Percentiles rank a stretch among this genome's conserved stretches.
Conservation (phyloP, 2,797 vertebrate species). For the Sebastes matsubarae region DNA sequence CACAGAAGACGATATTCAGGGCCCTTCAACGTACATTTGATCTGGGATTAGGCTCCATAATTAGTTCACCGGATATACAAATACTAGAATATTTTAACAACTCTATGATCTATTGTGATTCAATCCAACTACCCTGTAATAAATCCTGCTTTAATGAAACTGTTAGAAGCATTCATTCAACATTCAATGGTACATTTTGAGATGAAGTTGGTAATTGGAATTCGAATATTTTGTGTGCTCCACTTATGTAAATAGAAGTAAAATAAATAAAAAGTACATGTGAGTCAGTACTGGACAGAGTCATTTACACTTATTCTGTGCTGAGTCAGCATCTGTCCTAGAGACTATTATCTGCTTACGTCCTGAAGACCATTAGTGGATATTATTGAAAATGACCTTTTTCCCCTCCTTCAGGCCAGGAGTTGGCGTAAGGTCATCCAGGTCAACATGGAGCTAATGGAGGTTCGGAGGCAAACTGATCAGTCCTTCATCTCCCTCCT, state of each 20-base stretch:
- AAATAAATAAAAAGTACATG: not conserved
- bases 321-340: not conserved
- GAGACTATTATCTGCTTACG: too few relatives aligned
- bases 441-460: constrained; percentile 92
- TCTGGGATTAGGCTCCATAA: too few relatives aligned
- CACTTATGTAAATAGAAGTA: not conserved
- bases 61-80: too few relatives aligned
- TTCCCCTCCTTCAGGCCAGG: constrained; percentile 82
- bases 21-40: too few relatives aligned
- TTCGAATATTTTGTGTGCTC: not conserved
- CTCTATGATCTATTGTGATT: not conserved
- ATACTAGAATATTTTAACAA: not conserved
- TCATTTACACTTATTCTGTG: not conserved
- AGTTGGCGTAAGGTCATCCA: constrained; percentile 94
- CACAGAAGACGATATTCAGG: too few relatives aligned
- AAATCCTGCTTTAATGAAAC: not conserved
- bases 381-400: not conserved
- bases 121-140: not conserved
- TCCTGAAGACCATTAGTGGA: not conserved
- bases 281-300: not conserved
- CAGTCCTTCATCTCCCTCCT: constrained; percentile 91
- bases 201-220: not conserved
- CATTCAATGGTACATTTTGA: not conserved
- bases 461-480: constrained; percentile 93
- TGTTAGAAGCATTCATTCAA: not conserved